phyloP scores from a whole-genome alignment of 2,113 vertebrate genomes.

The Alethe castanea region DNA sequence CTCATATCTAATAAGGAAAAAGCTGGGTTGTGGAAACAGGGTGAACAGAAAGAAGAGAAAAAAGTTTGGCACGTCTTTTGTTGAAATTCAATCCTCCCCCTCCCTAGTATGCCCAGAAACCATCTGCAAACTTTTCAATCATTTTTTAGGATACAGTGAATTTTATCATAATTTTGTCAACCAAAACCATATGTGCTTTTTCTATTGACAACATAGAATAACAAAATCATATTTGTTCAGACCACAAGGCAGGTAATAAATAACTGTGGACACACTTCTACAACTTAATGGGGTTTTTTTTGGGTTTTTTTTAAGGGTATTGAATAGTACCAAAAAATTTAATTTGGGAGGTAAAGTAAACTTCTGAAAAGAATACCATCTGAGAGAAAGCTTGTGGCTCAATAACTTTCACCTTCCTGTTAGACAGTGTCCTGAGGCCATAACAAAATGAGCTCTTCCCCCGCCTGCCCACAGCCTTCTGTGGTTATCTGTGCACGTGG shows the following conservation, averaged over 20 bases:
- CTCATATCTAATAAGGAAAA: conserved; percentile 67
- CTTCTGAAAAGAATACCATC: conserved; percentile 72
- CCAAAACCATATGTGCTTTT: conserved; percentile 77
- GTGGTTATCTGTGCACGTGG: not conserved
- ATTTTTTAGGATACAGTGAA: conserved; percentile 79
- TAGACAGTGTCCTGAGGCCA: conserved; percentile 29
- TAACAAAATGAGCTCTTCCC: conserved; percentile 27
- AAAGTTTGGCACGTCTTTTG: conserved; percentile 72
- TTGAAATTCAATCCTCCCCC: conserved; percentile 71
- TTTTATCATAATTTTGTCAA: conserved; percentile 81
- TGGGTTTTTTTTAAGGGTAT: conserved; percentile 27
- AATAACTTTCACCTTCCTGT: conserved; percentile 40
- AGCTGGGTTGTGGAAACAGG: conserved; percentile 57
- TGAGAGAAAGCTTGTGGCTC: conserved; percentile 42
- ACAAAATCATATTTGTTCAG: conserved; percentile 80
- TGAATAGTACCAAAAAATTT: conserved; percentile 68
- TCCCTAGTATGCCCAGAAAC: conserved; percentile 55
- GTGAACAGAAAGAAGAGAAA: conserved; percentile 64
- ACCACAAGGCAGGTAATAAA: conserved; percentile 78
- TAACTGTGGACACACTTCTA: conserved; percentile 64
- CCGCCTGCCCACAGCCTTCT: not conserved
- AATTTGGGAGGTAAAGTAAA: conserved; percentile 70
- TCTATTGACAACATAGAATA: conserved; percentile 74
- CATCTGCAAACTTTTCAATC: conserved; percentile 80
- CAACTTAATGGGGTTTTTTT: not conserved